Conservation (phyloP, 2,113 vertebrate genomes). For the Daphoenositta chrysoptera region DNA sequence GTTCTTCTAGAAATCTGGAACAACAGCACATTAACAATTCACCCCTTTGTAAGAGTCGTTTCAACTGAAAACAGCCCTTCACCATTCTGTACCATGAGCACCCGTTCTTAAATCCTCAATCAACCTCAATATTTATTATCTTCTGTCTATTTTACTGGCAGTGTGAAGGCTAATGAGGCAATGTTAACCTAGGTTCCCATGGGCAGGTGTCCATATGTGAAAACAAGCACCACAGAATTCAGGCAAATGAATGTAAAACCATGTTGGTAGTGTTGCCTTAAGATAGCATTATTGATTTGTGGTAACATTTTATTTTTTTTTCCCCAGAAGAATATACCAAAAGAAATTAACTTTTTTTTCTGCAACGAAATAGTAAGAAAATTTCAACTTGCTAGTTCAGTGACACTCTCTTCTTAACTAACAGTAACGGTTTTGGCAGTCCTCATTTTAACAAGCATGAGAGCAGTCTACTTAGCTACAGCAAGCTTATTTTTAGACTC, state of each 20-base stretch:
- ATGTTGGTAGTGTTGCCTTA: neutral
- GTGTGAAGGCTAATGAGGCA: neutral
- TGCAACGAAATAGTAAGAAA: neutral
- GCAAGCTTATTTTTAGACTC: neutral
- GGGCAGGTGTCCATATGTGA: neutral
- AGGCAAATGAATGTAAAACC: neutral
- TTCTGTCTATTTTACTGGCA: neutral
- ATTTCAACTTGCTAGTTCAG: neutral
- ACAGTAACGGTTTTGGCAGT: neutral
- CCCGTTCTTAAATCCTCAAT: neutral
- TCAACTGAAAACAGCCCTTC: neutral
- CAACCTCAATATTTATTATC: neutral
- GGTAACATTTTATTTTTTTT: neutral
- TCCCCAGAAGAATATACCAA: neutral
- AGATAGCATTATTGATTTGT: neutral
- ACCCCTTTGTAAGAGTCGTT: neutral
- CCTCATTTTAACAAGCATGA: neutral
- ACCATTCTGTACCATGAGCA: neutral
- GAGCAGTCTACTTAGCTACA: neutral
- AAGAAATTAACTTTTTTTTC: neutral
- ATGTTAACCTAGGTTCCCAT: neutral
- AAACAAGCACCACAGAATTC: neutral
- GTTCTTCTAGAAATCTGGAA: slow-evolving; percentile 55
- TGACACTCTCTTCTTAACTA: neutral
- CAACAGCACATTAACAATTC: neutral